Evolutionary conservation across 2,113 vertebrate species (phyloP), one percentile per base, ranked within the genome.

Genomic region (Triplophysa rosa): DNA sequence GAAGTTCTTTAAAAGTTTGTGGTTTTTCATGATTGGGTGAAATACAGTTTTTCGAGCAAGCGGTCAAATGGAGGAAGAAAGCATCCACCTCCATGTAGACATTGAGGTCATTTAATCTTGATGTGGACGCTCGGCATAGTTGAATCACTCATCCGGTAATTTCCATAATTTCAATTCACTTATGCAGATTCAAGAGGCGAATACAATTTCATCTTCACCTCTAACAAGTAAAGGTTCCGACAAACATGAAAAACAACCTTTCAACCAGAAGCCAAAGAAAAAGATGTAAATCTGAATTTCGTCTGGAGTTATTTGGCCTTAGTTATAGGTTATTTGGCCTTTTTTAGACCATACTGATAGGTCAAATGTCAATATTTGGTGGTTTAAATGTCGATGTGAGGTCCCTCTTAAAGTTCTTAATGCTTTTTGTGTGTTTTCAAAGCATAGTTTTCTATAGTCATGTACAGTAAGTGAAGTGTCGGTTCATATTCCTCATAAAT

Each of bases 81-180:
- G 62, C 59, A 63, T 23, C 42, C 59, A 40, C 58, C 72, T 75
- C 72, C 59, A 47, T 63, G 72, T 75, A 75, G 59, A 63, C 72
- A 75, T 59, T 1, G n/a, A 61, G 21, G 70, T 61, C 54, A 19
- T 45, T 59, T 61, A 12, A 61, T 21, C 33, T 37, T 19, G 29
- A 56, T 61, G 37, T 73, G n/a, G 8, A 45, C 2, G 33, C 21
- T 45, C 13, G 16, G 37, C 23, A n/a, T 73, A 62, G 13, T 62
- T 56, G 19, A 49, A 62, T 21, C 37, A 62, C 58, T 75, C 2
- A 40, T 29, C 23, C 16, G 17, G 40, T 49, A 6, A 47, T 63
- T 75, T 61, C 14, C 58, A 63, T 59, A 72, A 59, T 62, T 75
- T 40, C 16, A 14, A 10, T 45, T 16, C 21, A 14, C 56, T 73